These are phyloP conservation scores for Nycticryphes semicollaris DNA, from an alignment of 2,113 vertebrate species.

Conservation along the genomic window DNA sequence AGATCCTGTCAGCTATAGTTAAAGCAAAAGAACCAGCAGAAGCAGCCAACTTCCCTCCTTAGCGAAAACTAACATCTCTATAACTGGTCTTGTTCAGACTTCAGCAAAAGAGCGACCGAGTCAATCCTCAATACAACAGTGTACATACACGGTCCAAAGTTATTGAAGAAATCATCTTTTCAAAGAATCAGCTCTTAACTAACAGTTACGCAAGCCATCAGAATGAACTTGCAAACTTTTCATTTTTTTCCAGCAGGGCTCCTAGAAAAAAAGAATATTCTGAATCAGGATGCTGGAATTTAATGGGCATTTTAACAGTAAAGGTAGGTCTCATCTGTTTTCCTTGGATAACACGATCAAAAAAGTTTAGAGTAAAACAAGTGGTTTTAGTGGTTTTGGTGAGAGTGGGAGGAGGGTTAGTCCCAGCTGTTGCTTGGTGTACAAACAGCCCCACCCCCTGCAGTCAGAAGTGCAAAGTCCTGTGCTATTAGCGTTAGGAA, in stretches of 20 bases:
- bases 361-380: background rate
- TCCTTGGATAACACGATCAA: background rate
- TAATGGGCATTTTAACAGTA: background rate
- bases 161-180: background rate
- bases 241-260: background rate
- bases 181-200: background rate
- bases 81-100: background rate
- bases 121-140: background rate
- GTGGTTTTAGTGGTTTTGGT: background rate
- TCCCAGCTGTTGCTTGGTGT: background rate
- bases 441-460: fast-evolving
- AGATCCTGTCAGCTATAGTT: background rate
- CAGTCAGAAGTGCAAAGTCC: background rate
- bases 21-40: background rate
- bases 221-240: background rate
- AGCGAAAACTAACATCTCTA: background rate
- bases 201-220: background rate
- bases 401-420: background rate
- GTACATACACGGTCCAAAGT: background rate
- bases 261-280: background rate
- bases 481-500: background rate
- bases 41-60: background rate
- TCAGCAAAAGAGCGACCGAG: background rate
- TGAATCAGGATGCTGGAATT: background rate
- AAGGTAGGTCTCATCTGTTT: background rate